These are phyloP conservation scores for Lacerta bilineata DNA, from an alignment of 2,797 vertebrate genomes.

Conservation along the genomic window DNA sequence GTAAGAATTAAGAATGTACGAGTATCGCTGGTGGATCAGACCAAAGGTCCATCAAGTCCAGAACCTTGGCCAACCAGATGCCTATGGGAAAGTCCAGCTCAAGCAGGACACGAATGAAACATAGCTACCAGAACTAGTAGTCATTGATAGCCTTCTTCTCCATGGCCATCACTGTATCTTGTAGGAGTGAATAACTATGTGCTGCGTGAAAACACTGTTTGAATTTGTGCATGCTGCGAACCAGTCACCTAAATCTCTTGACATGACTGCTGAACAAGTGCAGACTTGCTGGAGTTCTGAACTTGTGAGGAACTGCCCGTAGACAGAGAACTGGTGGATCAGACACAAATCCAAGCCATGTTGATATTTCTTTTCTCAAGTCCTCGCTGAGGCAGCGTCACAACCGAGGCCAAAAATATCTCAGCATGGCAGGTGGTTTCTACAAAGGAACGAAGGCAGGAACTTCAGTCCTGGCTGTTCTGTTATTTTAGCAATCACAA, in stretches of 20 bases:
- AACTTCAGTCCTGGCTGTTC: not conserved
- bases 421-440: not conserved
- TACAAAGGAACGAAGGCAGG: no score
- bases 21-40: no score
- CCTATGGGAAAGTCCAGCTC: no score
- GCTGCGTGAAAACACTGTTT: not conserved
- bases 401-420: not conserved
- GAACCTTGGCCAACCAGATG: no score
- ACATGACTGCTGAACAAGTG: not conserved
- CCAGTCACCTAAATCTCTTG: not conserved
- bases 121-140: no score
- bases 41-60: no score
- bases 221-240: not conserved
- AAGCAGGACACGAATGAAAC: no score
- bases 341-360: conserved; percentile 15
- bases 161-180: no score
- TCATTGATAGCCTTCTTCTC: no score
- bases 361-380: not conserved
- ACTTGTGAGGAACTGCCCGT: not conserved
- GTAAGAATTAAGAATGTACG: no score
- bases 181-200: no score
- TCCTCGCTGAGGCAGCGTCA: not conserved
- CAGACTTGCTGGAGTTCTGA: not conserved
- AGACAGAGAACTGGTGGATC: conserved; percentile 9
- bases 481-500: not conserved